Percentiles rank a stretch among this genome's conserved stretches.
phyloP scores from a whole-genome alignment of 2,797 vertebrate species.

The Chiroxiphia lanceolata region DNA sequence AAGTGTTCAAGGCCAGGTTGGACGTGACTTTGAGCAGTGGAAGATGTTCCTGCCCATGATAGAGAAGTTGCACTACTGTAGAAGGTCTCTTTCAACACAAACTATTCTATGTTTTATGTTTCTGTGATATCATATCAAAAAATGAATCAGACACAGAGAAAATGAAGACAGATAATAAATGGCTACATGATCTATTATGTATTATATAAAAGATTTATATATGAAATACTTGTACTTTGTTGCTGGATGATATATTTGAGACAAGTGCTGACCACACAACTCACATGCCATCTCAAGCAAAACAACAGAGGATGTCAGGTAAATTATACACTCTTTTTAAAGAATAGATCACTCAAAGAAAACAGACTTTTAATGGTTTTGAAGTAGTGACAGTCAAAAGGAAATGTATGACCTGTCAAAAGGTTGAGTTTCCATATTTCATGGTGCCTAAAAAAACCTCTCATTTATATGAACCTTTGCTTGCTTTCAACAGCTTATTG shows the following conservation, averaged over 20 bases:
- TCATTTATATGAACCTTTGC: rapidly evolving
- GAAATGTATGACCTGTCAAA: not conserved
- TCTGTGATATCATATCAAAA: not conserved
- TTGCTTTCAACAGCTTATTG: not conserved
- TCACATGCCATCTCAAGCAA: not conserved
- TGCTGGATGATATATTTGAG: not conserved
- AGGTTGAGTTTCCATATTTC: not conserved
- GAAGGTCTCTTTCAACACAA: not conserved
- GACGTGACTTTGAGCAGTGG: not conserved
- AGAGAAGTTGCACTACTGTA: rapidly evolving
- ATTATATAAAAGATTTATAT: not conserved
- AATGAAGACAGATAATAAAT: not conserved
- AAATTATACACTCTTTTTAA: not conserved
- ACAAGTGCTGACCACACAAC: not conserved
- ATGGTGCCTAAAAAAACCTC: not conserved
- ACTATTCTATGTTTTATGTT: not conserved
- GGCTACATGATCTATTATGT: not conserved
- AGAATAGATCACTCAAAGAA: not conserved
- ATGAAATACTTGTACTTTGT: not conserved
- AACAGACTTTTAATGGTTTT: not conserved
- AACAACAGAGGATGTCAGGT: not conserved
- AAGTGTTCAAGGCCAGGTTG: not conserved
- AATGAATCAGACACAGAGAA: not conserved
- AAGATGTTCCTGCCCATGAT: not conserved
- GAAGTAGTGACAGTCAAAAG: not conserved